Conservation (phyloP, 2,113 vertebrate genomes). For the Amazona guildingii region DNA sequence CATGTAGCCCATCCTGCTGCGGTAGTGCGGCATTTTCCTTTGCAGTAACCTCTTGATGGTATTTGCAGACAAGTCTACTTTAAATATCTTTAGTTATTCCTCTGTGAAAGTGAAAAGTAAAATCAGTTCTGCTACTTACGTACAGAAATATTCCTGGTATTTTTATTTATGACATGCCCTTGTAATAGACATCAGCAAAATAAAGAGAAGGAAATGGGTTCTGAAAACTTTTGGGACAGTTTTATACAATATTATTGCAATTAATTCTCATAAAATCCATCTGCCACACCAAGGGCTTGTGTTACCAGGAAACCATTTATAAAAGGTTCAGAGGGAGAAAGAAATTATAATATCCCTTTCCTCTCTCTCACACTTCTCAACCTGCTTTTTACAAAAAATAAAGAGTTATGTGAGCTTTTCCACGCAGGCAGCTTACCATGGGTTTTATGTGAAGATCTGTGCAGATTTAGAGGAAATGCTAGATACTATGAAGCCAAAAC, state of each 20-base stretch:
- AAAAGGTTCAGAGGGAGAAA: constrained; percentile 27
- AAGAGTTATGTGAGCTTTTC: constrained; percentile 1
- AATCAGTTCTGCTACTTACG: neutral
- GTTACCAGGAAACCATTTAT: constrained; percentile 59
- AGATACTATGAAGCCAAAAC: neutral
- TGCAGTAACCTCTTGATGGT: neutral
- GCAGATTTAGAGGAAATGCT: neutral
- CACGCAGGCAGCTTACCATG: neutral
- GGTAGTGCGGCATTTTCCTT: neutral
- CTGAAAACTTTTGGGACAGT: constrained; percentile 27
- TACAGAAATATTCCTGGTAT: neutral
- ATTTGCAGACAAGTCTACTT: neutral
- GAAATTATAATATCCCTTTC: constrained; percentile 39
- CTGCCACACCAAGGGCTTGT: constrained; percentile 33
- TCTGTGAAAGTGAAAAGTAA: constrained; percentile 18
- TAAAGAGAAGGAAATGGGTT: constrained; percentile 33
- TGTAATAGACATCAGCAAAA: constrained; percentile 28
- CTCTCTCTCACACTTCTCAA: constrained; percentile 44
- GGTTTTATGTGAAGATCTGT: neutral
- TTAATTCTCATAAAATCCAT: constrained; percentile 62
- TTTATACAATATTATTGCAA: constrained; percentile 48
- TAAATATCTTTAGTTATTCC: neutral
- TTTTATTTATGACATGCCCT: constrained; percentile 44
- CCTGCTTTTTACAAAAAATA: constrained; percentile 2
- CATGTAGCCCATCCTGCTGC: neutral